Conservation (phyloP, 2,113 vertebrate genomes). For the Orcinus orca region DNA sequence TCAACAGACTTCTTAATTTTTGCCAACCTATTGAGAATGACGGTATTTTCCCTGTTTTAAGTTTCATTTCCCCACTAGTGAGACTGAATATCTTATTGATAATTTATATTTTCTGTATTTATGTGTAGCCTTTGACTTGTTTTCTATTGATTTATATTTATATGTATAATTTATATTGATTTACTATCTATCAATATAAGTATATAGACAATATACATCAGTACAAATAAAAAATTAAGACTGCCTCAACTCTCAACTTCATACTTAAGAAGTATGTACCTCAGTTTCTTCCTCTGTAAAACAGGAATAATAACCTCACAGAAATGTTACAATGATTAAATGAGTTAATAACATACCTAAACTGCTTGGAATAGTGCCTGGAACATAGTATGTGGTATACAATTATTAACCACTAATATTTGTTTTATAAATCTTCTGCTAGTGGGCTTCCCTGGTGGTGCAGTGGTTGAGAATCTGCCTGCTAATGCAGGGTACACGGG, state of each 20-base stretch:
- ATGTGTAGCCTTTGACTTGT: background rate
- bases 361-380: background rate
- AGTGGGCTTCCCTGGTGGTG: background rate
- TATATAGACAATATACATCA: background rate
- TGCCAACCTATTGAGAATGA: background rate
- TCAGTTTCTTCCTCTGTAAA: background rate
- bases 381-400: background rate
- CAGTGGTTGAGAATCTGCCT: too few species aligned
- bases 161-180: background rate
- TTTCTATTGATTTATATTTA: background rate
- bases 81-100: background rate
- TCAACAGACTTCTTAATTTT: background rate
- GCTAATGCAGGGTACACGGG: too few species aligned
- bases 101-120: constrained; percentile 15
- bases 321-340: background rate
- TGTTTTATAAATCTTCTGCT: background rate
- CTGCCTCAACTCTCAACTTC: background rate
- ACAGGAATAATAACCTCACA: background rate
- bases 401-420: background rate
- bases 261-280: background rate
- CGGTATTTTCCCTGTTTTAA: background rate
- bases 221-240: background rate
- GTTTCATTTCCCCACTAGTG: background rate
- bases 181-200: background rate
- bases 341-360: background rate